These are phyloP conservation scores for Discoglossus pictus DNA, from an alignment of 2,797 vertebrate genomes.

Conservation along the genomic window DNA sequence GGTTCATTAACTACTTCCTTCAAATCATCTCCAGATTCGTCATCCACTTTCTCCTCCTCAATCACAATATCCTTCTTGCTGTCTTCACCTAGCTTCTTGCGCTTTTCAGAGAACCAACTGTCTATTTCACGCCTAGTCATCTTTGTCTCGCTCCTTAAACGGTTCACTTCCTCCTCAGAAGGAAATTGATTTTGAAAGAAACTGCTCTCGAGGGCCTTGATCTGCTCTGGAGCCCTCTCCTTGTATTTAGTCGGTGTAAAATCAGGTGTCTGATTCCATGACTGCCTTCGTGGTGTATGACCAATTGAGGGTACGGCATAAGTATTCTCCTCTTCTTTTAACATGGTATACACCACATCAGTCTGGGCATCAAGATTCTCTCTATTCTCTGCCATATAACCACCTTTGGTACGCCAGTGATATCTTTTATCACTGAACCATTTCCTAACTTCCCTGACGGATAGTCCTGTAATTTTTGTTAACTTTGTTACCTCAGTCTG, in stretches of 20 bases:
- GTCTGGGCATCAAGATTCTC: slow-evolving; percentile 67
- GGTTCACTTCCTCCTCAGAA: slow-evolving; percentile 86
- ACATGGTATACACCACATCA: slow-evolving; percentile 67
- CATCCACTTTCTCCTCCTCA: slow-evolving; percentile 58
- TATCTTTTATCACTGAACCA: slow-evolving; percentile 98
- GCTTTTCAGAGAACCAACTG: slow-evolving; percentile 90
- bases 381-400: not conserved
- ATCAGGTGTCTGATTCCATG: slow-evolving; percentile 85
- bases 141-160: slow-evolving; percentile 88
- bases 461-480: slow-evolving; percentile 86
- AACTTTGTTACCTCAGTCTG: slow-evolving; percentile 92
- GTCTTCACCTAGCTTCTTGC: slow-evolving; percentile 78
- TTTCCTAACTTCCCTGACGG: slow-evolving; percentile 91
- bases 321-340: slow-evolving; percentile 65
- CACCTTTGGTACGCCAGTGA: slow-evolving; percentile 81
- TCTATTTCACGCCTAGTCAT: slow-evolving; percentile 97
- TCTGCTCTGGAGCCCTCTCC: slow-evolving; percentile 90
- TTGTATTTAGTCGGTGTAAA: slow-evolving; percentile 93
- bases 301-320: slow-evolving; percentile 36
- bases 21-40: slow-evolving; percentile 63
- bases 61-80: slow-evolving; percentile 73
- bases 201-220: slow-evolving; percentile 89
- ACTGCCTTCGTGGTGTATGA: slow-evolving; percentile 74
- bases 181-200: slow-evolving; percentile 84
- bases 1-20: slow-evolving; percentile 76